Evolutionary conservation across 2,797 vertebrate species (phyloP).

Genomic region (Sebastiscus albofasciatus): DNA sequence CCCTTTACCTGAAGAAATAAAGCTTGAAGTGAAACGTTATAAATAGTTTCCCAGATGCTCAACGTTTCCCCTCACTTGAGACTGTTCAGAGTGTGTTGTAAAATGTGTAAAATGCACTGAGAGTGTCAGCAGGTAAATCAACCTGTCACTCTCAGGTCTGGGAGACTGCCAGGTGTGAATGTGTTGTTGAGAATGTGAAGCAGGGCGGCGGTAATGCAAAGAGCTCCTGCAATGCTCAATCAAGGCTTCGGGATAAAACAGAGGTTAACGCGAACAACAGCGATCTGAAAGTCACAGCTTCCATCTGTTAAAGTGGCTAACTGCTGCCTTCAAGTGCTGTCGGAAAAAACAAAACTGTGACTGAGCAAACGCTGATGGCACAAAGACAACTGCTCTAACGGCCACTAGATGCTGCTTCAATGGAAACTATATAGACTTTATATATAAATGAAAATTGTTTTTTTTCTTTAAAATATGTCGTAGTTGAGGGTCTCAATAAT

Average conservation of each 20-base stretch:
- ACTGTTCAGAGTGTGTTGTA: not conserved
- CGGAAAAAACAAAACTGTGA: not conserved
- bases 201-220: conserved; percentile 5
- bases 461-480: too few relatives aligned
- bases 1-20: not conserved
- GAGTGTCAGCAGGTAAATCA: conserved; percentile 33
- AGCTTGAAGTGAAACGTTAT: not conserved
- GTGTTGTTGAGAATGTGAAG: conserved; percentile 25
- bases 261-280: conserved; percentile 16
- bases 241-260: not conserved
- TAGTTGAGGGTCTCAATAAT: too few relatives aligned
- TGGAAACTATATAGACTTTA: not conserved
- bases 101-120: not conserved
- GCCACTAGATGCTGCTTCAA: not conserved
- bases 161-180: conserved; percentile 1
- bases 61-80: not conserved
- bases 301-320: conserved; percentile 15
- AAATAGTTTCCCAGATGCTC: not conserved
- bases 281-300: conserved; percentile 14
- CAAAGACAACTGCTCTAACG: not conserved
- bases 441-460: too few relatives aligned
- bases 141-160: not conserved
- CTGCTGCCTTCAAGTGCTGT: not conserved
- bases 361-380: not conserved
- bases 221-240: not conserved